Percentiles rank a stretch among this genome's conserved stretches.
Conservation (phyloP, 2,113 vertebrate genomes). For the Ictalurus punctatus region DNA sequence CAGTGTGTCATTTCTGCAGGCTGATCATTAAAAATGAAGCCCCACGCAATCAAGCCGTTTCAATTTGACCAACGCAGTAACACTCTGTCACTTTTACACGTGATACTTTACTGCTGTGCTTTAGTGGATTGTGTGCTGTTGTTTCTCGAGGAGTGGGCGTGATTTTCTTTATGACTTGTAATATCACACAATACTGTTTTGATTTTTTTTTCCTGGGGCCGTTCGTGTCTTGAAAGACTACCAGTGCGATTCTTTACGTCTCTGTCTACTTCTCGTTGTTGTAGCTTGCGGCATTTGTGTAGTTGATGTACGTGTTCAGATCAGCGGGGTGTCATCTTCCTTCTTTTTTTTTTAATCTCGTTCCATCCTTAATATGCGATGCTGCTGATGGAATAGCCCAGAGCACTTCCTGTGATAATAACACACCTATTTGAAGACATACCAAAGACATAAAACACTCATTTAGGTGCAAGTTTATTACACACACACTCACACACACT, state of each 20-base stretch:
- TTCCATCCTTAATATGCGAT: conserved; percentile 25
- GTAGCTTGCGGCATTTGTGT: conserved; percentile 24
- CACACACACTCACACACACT: not conserved
- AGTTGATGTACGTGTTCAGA: conserved; percentile 50
- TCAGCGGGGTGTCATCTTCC: conserved; percentile 28
- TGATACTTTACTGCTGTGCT: conserved; percentile 49
- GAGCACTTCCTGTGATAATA: conserved; percentile 38
- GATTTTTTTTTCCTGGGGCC: conserved; percentile 16
- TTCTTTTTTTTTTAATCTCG: not conserved
- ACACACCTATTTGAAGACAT: not conserved
- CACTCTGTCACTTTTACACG: conserved; percentile 52
- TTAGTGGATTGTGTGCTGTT: conserved; percentile 45
- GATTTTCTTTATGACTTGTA: conserved; percentile 57
- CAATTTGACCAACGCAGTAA: conserved; percentile 49
- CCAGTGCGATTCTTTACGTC: conserved; percentile 72
- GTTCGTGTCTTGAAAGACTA: conserved; percentile 54
- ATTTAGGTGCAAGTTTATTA: not conserved
- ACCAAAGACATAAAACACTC: not conserved
- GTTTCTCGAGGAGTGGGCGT: conserved; percentile 45
- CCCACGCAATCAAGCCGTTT: conserved; percentile 20
- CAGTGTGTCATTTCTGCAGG: conserved; percentile 35
- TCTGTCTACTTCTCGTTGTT: conserved; percentile 50
- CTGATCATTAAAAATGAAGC: conserved; percentile 41
- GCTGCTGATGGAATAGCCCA: conserved; percentile 41
- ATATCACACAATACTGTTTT: conserved; percentile 40